Percentiles rank a stretch among this genome's conserved stretches.
Conservation (phyloP, 2,113 vertebrate genomes). For the Tychaedon coryphoeus region DNA sequence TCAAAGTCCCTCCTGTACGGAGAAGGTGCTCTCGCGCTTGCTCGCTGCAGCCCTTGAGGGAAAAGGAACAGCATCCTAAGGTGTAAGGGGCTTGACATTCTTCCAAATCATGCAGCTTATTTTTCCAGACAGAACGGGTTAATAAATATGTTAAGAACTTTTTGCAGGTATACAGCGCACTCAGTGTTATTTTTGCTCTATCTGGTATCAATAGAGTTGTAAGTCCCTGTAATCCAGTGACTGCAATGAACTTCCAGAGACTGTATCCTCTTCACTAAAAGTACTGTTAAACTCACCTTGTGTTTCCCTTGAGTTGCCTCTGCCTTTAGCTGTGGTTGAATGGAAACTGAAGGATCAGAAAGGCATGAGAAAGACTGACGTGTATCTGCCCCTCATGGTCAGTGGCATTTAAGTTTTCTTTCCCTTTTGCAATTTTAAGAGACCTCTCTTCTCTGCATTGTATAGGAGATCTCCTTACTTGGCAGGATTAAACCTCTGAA, state of each 20-base stretch:
- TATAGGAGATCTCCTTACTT: neutral
- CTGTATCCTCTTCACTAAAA: neutral
- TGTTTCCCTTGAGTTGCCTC: neutral
- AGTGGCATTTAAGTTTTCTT: neutral
- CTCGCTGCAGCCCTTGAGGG: constrained; percentile 85
- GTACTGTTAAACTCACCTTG: neutral
- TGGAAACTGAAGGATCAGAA: neutral
- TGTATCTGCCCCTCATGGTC: neutral
- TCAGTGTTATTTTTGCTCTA: neutral
- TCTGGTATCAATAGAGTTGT: neutral
- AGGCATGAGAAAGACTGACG: neutral
- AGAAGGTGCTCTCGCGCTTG: constrained; percentile 89
- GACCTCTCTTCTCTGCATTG: neutral
- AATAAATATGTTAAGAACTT: neutral
- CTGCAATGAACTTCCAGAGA: neutral
- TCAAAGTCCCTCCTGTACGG: constrained; percentile 98
- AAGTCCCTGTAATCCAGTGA: neutral
- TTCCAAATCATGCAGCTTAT: neutral
- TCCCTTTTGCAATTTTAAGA: neutral
- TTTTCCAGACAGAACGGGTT: neutral
- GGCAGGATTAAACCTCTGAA: neutral
- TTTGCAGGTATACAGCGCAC: neutral
- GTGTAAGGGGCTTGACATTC: neutral
- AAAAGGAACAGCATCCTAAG: neutral
- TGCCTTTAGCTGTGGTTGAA: neutral